These are phyloP conservation scores for Panthera uncia DNA, from an alignment of 2,113 vertebrate species.

Conservation along the genomic window DNA sequence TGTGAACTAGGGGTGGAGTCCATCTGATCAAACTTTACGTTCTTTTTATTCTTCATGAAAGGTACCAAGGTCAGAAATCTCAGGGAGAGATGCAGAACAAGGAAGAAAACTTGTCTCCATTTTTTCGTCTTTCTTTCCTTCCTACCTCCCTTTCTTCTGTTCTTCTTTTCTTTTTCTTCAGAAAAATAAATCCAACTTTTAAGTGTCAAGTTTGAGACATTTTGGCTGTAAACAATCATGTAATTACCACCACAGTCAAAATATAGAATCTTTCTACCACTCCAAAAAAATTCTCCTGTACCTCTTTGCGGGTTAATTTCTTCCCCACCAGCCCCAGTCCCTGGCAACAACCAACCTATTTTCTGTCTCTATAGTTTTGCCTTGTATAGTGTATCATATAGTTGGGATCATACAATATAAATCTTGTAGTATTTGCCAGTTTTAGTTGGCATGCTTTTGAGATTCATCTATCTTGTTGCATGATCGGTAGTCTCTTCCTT, in stretches of 20 bases:
- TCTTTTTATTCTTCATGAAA: neutral
- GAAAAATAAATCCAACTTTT: neutral
- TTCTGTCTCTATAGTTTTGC: neutral
- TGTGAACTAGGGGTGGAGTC: too few relatives aligned
- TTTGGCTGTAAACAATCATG: neutral
- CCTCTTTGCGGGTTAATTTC: neutral
- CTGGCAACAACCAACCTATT: neutral
- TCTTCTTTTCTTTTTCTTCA: neutral
- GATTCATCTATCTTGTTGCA: neutral
- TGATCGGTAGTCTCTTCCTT: neutral
- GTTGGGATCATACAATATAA: neutral
- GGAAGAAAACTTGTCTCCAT: neutral
- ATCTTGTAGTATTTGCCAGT: neutral
- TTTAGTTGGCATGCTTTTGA: neutral
- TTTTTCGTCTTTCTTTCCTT: neutral
- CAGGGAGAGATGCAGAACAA: neutral
- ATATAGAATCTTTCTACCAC: neutral
- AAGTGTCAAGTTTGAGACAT: neutral
- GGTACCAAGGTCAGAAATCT: neutral
- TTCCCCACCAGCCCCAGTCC: neutral
- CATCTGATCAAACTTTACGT: neutral
- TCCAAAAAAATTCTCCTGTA: neutral
- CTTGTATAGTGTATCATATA: neutral
- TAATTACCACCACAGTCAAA: neutral
- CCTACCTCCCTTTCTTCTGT: neutral